Evolutionary conservation across 37 sponge, comb jelly and placozoan genomes (phyloP).

Genomic region (Halisarca cf. caerulea): DNA sequence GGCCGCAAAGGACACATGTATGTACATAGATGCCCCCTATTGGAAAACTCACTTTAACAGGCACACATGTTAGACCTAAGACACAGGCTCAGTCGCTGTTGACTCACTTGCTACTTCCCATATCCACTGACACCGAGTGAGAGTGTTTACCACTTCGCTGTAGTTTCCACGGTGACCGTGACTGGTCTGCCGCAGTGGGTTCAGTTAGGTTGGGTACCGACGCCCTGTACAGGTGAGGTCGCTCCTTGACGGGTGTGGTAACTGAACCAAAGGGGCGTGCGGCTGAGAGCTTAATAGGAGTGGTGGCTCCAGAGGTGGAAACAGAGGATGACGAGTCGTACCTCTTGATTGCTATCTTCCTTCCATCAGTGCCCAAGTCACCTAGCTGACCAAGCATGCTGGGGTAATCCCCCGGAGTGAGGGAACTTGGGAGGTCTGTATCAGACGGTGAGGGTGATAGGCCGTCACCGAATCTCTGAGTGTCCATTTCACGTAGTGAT

Average conservation of each 20-base stretch:
- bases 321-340: background rate
- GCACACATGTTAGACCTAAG: background rate
- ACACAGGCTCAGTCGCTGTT: background rate
- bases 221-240: background rate
- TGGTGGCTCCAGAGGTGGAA: background rate
- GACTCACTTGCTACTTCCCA: conserved; percentile 5
- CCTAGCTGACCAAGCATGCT: background rate
- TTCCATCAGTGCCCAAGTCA: background rate
- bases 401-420: conserved; percentile 35
- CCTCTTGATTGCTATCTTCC: background rate
- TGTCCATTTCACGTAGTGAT: conserved; percentile 27
- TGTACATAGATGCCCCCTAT: no score
- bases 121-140: conserved; percentile 1
- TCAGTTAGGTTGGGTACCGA: conserved; percentile 28
- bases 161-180: background rate
- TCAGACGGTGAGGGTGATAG: conserved; percentile 14
- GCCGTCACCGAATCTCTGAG: background rate
- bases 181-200: background rate
- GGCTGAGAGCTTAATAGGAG: background rate
- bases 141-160: background rate
- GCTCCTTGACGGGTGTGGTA: background rate
- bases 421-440: background rate
- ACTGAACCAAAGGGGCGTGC: no score
- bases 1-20: no score
- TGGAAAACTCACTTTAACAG: background rate